phyloP scores from a whole-genome alignment of 2,888 invertebrate species.

The Megamerina dolium region DNA sequence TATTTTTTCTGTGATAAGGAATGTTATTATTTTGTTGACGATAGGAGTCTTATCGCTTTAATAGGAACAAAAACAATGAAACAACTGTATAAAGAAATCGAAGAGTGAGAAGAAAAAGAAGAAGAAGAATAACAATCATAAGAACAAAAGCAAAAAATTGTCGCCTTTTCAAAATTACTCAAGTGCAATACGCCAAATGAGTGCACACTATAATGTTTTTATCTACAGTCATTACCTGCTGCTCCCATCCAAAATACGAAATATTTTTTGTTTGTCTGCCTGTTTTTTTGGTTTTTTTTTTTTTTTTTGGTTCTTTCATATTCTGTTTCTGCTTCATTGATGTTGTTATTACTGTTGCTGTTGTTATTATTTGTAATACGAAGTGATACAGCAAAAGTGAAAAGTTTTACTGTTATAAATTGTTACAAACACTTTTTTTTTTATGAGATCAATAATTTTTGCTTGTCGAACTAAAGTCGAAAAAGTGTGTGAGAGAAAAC shows the following conservation, averaged over 20 bases:
- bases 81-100: too few relatives aligned
- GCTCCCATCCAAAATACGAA: too few relatives aligned
- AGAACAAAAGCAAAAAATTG: too few relatives aligned
- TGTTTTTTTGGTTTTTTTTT: neutral
- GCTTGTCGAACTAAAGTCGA: neutral
- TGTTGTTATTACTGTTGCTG: neutral
- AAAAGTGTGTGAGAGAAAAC: too few relatives aligned
- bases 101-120: too few relatives aligned
- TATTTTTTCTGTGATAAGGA: too few relatives aligned
- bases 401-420: conserved; percentile 3
- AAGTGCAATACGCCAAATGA: conserved; percentile 6
- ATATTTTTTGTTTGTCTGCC: neutral
- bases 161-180: conserved; percentile 7
- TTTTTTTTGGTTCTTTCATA: neutral
- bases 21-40: too few relatives aligned
- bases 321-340: neutral
- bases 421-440: conserved; percentile 7
- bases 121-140: too few relatives aligned
- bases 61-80: too few relatives aligned
- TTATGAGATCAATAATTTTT: conserved; percentile 7
- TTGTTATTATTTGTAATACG: neutral
- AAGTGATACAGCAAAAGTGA: conserved; percentile 3
- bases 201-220: conserved; percentile 5
- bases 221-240: too few relatives aligned
- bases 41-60: too few relatives aligned